Percentiles rank a stretch among this genome's conserved stretches.
phyloP scores from a whole-genome alignment of 2,797 vertebrate genomes.

The Podarcis siculus region DNA sequence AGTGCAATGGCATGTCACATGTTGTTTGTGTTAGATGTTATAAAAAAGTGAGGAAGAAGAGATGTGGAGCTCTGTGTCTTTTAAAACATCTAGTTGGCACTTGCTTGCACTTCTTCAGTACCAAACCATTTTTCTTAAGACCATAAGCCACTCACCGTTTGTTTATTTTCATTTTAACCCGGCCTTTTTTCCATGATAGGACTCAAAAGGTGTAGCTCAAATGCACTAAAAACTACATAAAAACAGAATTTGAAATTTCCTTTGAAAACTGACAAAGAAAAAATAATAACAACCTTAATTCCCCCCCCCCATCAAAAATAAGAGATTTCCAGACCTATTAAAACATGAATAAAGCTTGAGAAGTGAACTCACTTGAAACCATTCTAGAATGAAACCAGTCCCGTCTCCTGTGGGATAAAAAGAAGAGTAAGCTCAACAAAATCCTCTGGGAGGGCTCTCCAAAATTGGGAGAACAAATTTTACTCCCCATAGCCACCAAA shows the following conservation, averaged over 20 bases:
- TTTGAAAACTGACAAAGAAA: background rate
- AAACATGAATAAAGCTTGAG: background rate
- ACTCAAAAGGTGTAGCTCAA: background rate
- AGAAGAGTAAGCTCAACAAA: background rate
- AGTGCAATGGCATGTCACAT: background rate
- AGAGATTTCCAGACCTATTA: background rate
- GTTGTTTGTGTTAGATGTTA: background rate
- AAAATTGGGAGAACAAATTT: background rate
- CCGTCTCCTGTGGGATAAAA: background rate
- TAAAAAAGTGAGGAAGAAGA: background rate
- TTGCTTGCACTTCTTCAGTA: background rate
- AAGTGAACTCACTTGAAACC: background rate
- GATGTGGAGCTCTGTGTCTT: background rate
- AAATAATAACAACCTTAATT: background rate
- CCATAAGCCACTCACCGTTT: background rate
- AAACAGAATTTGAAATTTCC: background rate
- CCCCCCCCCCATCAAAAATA: background rate
- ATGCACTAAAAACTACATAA: background rate
- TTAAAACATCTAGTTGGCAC: background rate
- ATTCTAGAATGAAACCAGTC: background rate
- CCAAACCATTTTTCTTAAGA: background rate
- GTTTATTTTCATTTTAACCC: background rate
- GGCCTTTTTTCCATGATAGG: background rate
- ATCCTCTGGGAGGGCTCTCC: background rate
- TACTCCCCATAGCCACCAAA: background rate